phyloP scores from a whole-genome alignment of 64 coral and sea anemone genomes.

The Pachyseris speciosa region DNA sequence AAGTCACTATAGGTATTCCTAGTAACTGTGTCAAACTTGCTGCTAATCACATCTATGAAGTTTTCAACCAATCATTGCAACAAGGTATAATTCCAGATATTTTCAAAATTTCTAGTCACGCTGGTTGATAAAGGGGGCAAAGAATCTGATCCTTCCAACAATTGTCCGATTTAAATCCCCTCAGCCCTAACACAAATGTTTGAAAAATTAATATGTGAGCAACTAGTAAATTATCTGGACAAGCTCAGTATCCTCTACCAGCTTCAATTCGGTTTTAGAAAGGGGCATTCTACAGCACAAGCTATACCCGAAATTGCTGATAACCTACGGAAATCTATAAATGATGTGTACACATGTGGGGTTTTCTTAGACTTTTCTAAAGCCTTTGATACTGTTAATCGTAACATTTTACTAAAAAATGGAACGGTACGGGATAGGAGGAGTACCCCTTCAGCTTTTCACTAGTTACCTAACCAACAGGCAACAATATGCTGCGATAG shows the following conservation, averaged over 20 bases:
- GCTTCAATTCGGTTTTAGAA: slow-evolving; percentile 52
- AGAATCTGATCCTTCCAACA: slow-evolving; percentile 36
- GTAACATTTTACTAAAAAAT: slow-evolving; percentile 21
- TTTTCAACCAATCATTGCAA: slow-evolving; percentile 40
- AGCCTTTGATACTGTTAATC: slow-evolving; percentile 53
- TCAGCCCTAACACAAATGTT: slow-evolving; percentile 45
- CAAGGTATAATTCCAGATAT: slow-evolving; percentile 47
- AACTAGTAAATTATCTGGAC: slow-evolving; percentile 33
- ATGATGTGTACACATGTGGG: slow-evolving; percentile 25
- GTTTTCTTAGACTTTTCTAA: slow-evolving; percentile 41
- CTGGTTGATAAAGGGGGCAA: slow-evolving; percentile 45
- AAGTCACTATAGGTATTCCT: slow-evolving; percentile 47
- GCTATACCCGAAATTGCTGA: slow-evolving; percentile 28
- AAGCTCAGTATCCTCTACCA: slow-evolving; percentile 17
- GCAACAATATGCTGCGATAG: slow-evolving; percentile 26
- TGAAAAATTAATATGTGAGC: slow-evolving; percentile 37
- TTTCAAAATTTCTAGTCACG: slow-evolving; percentile 46
- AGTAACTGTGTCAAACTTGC: slow-evolving; percentile 37
- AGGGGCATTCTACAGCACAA: slow-evolving; percentile 10
- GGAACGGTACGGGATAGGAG: slow-evolving; percentile 20
- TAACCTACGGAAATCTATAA: slow-evolving; percentile 8
- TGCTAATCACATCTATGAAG: background rate
- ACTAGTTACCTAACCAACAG: slow-evolving; percentile 29
- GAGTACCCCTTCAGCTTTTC: slow-evolving; percentile 21
- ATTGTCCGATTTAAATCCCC: slow-evolving; percentile 10